These are phyloP conservation scores for Artemia sinica DNA, from an alignment of 2,888 invertebrate genomes.

Conservation along the genomic window DNA sequence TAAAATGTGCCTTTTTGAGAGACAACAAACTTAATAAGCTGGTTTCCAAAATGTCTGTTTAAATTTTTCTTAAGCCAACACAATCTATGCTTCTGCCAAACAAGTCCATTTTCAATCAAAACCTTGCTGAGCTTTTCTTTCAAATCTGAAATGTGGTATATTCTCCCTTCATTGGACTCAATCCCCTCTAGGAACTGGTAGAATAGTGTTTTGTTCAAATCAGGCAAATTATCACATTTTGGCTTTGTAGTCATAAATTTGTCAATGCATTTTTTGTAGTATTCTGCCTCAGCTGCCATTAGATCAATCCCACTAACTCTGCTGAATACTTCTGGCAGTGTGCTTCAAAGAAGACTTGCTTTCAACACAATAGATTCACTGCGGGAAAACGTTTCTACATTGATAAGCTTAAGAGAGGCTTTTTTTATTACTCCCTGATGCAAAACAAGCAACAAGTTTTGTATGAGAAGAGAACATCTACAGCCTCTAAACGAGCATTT, in stretches of 20 bases:
- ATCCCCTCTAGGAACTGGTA: not conserved
- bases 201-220: conserved; percentile 2
- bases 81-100: not conserved
- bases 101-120: conserved; percentile 1
- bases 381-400: not conserved
- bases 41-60: no score
- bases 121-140: not conserved
- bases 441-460: no score
- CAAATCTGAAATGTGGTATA: not conserved
- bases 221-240: not conserved
- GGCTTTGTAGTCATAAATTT: not conserved
- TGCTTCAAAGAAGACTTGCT: not conserved
- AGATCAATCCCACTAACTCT: not conserved
- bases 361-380: no score
- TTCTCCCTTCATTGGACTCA: not conserved
- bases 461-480: no score
- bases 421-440: no score
- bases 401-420: not conserved
- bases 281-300: not conserved
- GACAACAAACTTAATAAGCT: no score
- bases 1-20: no score
- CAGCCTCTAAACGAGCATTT: no score
- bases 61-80: not conserved
- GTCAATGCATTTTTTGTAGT: not conserved
- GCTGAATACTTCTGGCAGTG: not conserved